Evolutionary conservation across 2,113 vertebrate species (phyloP).

Genomic region (Phasianus colchicus): DNA sequence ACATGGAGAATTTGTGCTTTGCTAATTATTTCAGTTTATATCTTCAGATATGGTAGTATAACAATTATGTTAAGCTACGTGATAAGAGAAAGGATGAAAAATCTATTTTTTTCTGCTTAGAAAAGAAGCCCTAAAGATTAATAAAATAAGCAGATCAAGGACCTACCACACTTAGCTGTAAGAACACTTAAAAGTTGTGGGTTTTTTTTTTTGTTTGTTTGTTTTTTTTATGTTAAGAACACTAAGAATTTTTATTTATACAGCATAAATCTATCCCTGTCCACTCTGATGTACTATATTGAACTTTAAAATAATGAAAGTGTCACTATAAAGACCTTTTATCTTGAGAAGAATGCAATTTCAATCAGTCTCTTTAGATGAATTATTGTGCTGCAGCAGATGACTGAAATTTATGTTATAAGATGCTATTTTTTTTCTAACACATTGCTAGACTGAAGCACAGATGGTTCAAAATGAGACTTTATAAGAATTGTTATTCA

Average conservation of each 20-base stretch:
- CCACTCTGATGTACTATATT: not conserved
- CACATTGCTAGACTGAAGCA: not conserved
- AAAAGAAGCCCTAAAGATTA: not conserved
- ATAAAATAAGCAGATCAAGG: not conserved
- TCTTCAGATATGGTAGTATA: not conserved
- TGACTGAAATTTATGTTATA: not conserved
- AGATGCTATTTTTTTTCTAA: not conserved
- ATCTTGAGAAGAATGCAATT: not conserved
- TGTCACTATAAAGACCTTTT: not conserved
- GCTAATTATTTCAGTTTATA: not conserved
- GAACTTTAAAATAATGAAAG: not conserved
- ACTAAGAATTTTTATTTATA: not conserved
- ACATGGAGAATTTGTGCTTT: not conserved
- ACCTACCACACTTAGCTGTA: not conserved
- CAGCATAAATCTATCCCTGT: not conserved
- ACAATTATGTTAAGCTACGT: not conserved
- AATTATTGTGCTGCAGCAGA: not conserved
- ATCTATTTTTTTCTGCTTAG: not conserved
- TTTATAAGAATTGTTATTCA: not conserved
- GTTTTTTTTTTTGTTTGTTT: too few species aligned
- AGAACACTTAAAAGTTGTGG: not conserved
- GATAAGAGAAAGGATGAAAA: not conserved
- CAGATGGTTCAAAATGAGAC: not conserved
- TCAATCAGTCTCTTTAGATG: not conserved
- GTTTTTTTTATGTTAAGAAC: not conserved